phyloP scores from a whole-genome alignment of 2,888 invertebrate genomes.

The Lycocerus yunnanus region DNA sequence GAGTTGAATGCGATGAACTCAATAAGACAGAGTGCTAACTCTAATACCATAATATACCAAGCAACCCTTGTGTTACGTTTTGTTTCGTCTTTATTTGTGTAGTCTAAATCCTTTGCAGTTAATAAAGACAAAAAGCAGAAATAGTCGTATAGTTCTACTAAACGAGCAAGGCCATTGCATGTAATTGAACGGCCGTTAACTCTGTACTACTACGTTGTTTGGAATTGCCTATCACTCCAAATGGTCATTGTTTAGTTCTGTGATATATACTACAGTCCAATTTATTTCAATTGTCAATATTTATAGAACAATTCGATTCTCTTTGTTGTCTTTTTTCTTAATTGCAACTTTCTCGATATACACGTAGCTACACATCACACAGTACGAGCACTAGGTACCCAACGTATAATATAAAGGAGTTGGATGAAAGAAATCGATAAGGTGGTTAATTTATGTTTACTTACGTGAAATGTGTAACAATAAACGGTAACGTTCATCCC shows the following conservation, averaged over 20 bases:
- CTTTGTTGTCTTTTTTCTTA: background rate
- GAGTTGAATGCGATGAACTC: slow-evolving; percentile 49
- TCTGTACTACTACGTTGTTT: slow-evolving; percentile 37
- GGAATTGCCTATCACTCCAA: slow-evolving; percentile 39
- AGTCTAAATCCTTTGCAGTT: slow-evolving; percentile 32
- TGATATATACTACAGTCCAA: slow-evolving; percentile 33
- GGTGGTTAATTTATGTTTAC: slow-evolving; percentile 23
- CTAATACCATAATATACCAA: slow-evolving; percentile 36
- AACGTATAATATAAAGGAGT: background rate
- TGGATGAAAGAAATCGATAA: background rate
- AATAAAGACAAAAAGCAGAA: slow-evolving; percentile 32
- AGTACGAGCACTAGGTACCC: too few species aligned
- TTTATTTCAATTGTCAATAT: slow-evolving; percentile 28
- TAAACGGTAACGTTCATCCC: slow-evolving; percentile 31
- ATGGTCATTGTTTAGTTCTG: slow-evolving; percentile 36
- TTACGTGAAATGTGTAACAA: slow-evolving; percentile 28
- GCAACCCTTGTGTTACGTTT: slow-evolving; percentile 30
- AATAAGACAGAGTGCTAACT: slow-evolving; percentile 54
- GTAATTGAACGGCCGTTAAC: slow-evolving; percentile 39
- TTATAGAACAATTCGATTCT: slow-evolving; percentile 4
- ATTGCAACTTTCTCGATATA: background rate
- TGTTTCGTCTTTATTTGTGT: slow-evolving; percentile 30
- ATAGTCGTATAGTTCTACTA: slow-evolving; percentile 28
- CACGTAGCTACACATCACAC: too few species aligned
- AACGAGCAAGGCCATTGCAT: slow-evolving; percentile 35